Evolutionary conservation across 2,113 vertebrate species (phyloP).

Genomic region (Mobula hypostoma): DNA sequence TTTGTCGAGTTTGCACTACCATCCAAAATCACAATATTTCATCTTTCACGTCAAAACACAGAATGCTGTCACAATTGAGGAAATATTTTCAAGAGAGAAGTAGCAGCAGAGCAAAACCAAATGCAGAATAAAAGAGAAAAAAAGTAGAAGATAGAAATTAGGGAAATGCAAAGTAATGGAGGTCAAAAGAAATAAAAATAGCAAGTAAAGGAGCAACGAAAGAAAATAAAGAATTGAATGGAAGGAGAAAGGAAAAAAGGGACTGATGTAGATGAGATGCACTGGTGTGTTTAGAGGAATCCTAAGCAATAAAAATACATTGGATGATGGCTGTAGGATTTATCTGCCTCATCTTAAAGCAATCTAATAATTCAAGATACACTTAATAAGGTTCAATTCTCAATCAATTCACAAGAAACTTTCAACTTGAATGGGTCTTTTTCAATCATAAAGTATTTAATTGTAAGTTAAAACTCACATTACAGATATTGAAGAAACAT

Average conservation of each 20-base stretch:
- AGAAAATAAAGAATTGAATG: background rate
- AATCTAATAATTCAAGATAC: background rate
- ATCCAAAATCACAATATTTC: no score
- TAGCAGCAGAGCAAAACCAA: background rate
- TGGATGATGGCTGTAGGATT: background rate
- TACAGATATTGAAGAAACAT: slow-evolving; percentile 21
- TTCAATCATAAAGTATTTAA: background rate
- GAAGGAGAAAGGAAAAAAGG: background rate
- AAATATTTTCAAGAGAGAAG: background rate
- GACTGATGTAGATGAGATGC: background rate
- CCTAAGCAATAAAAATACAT: background rate
- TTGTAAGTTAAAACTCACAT: background rate
- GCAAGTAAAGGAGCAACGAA: background rate
- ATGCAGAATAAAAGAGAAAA: background rate
- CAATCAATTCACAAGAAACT: background rate
- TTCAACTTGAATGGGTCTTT: background rate
- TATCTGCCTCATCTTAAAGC: background rate
- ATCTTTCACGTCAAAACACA: background rate
- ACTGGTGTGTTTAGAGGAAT: background rate
- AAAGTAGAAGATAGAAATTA: background rate
- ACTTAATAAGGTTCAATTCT: background rate
- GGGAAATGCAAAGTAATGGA: background rate
- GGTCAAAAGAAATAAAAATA: background rate
- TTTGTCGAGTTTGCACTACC: background rate
- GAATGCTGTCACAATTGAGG: background rate